A percentile compares a stretch with the other conserved stretches of the same genome.
These are phyloP conservation scores for Antheraea pernyi DNA, from an alignment of 1,140 invertebrate genomes.

Conservation along the genomic window DNA sequence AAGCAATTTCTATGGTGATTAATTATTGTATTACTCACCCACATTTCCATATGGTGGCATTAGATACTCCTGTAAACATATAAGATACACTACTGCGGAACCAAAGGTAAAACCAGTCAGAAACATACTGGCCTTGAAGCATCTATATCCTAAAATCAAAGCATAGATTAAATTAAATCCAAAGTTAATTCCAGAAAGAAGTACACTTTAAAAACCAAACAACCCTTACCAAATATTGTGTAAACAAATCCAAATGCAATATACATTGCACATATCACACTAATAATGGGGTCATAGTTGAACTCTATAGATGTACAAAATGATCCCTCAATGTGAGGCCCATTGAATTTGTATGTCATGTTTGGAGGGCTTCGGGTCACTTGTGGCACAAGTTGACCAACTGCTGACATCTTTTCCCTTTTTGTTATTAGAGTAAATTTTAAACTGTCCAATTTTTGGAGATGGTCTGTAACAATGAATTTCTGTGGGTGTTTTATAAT, in stretches of 20 bases:
- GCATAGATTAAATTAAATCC: background rate
- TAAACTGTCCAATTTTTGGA: background rate
- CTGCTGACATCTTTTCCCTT: conserved; percentile 54
- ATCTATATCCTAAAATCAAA: conserved; percentile 88
- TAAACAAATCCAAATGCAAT: conserved; percentile 82
- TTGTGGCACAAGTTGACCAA: conserved; percentile 70
- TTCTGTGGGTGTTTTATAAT: background rate
- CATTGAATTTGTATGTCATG: conserved; percentile 59
- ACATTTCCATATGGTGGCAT: conserved; percentile 88
- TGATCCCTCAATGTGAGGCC: conserved; percentile 68
- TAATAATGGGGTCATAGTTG: conserved; percentile 69
- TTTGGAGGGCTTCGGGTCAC: conserved; percentile 61
- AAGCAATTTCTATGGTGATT: background rate
- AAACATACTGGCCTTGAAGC: conserved; percentile 94
- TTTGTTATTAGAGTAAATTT: conserved; percentile 16
- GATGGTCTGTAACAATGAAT: conserved; percentile 7
- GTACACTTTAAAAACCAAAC: background rate
- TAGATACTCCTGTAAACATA: conserved; percentile 87
- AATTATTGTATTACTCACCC: conserved; percentile 61
- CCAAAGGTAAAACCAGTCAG: conserved; percentile 93
- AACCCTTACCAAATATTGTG: conserved; percentile 79
- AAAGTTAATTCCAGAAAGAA: background rate
- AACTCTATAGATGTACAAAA: conserved; percentile 68
- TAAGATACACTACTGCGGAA: conserved; percentile 87
- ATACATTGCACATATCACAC: conserved; percentile 75